Conservation (phyloP, 2,113 vertebrate species). For the Boulengeromyrus knoepffleri region DNA sequence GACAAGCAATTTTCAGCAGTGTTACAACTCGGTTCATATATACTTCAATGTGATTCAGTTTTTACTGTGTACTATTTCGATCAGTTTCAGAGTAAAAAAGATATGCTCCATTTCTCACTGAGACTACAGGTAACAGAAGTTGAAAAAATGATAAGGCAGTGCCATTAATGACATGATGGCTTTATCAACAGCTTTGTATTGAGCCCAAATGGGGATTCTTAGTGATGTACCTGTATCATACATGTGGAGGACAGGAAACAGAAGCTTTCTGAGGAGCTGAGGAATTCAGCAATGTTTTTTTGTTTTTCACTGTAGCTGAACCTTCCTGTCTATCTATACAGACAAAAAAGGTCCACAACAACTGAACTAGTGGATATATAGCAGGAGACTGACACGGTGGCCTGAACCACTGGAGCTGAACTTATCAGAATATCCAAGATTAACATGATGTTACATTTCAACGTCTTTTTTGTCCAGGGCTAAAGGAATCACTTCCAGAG, state of each 20-base stretch:
- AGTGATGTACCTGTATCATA: background rate
- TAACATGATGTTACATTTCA: background rate
- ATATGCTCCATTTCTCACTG: background rate
- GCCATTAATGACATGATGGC: background rate
- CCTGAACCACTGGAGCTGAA: background rate
- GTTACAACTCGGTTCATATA: background rate
- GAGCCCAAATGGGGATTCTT: background rate
- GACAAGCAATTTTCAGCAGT: background rate
- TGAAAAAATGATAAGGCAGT: background rate
- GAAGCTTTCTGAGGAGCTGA: background rate
- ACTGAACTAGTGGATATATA: no score
- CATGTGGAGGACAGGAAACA: background rate
- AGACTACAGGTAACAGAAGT: background rate
- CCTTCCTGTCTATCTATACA: background rate
- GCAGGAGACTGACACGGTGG: background rate
- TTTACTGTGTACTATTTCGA: background rate
- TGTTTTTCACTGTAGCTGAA: background rate
- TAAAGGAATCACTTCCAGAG: conserved; percentile 81
- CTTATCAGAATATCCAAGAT: background rate
- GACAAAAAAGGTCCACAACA: no score
- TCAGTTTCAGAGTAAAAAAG: background rate
- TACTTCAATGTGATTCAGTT: background rate
- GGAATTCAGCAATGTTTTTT: background rate
- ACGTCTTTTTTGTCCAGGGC: conserved; percentile 56
- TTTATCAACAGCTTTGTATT: background rate